Evolutionary conservation across 2,113 vertebrate genomes (phyloP), one percentile per base, ranked within the genome.

Genomic region (Diglossa brunneiventris): DNA sequence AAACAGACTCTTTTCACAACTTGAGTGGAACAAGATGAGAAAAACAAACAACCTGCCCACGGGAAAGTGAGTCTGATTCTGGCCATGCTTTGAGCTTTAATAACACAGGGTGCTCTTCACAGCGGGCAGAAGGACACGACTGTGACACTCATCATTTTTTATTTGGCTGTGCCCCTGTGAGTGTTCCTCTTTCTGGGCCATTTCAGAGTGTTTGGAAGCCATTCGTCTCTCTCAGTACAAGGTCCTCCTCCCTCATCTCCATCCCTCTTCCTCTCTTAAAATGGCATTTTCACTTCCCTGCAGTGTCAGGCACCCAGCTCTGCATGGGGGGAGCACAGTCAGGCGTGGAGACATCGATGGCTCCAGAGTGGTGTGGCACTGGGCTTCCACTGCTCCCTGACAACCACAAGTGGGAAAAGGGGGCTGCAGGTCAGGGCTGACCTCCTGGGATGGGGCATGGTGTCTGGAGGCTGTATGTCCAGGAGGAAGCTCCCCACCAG

Each of bases 1-100:
- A 85, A 92, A 59, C 0, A 1, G 44, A 5, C n/a, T 83, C 81
- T 89, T 41, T 33, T 72, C 61, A 23, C 6, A 78, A 62, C 74
- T 79, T 37, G 74, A 63, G 47, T 46, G 62, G 67, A 79, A 58
- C 55, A 27, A 89, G 92, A 64, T 75, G 90, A 86, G 93, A 93
- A 93, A 78, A 96, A 56, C 92, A 96, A 96, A 93, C 88, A 94
- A 17, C 31, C 31, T 73, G 55, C 30, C 78, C 85, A 70, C 1
- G 3, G 91, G n/a, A 33, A 86, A 68, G 72, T 21, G 59, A 74
- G 26, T 55, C 42, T 77, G 85, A 22, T 58, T 52, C 39, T 77
- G 90, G 78, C 74, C 64, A 74, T 7, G 3, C 68, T 55, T 46
- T 44, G 89, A 56, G 83, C 75, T 83, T n/a, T 63, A 50, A 23